These are phyloP conservation scores for Drosophila bifasciata DNA, from an alignment of 1,140 invertebrate species.

Conservation along the genomic window DNA sequence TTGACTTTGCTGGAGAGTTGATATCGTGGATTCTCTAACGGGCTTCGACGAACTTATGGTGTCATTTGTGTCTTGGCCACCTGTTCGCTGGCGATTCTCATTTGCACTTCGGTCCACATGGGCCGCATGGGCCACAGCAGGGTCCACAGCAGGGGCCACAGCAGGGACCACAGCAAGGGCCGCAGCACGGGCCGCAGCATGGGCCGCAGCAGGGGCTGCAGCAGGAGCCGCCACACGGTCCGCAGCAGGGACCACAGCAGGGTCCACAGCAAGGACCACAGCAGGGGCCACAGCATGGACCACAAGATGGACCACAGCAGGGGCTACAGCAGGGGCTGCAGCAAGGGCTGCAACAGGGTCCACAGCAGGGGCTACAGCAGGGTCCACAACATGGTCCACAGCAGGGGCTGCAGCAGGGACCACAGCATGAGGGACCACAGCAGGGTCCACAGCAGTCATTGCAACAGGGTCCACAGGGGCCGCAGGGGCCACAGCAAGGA, in stretches of 20 bases:
- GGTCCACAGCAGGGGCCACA: slow-evolving; percentile 22
- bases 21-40: slow-evolving; percentile 23
- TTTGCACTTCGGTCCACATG: slow-evolving; percentile 35
- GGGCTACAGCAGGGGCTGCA: slow-evolving; percentile 31
- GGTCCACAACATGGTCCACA: slow-evolving; percentile 23
- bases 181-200: slow-evolving; percentile 17
- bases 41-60: slow-evolving; percentile 20
- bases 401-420: slow-evolving; percentile 25
- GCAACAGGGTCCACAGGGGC: slow-evolving; percentile 7
- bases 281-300: slow-evolving; percentile 32
- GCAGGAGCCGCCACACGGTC: slow-evolving; percentile 7
- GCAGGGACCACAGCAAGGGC: slow-evolving; percentile 25
- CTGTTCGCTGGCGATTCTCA: slow-evolving; percentile 3
- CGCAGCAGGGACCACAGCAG: slow-evolving; percentile 37
- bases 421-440: slow-evolving; percentile 26
- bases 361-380: slow-evolving; percentile 32
- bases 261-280: slow-evolving; percentile 40
- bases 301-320: slow-evolving; percentile 48
- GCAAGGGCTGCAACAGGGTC: slow-evolving; percentile 27
- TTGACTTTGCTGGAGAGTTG: slow-evolving; percentile 8
- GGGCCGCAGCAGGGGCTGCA: slow-evolving; percentile 8
- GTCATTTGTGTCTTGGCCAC: slow-evolving; percentile 13
- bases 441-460: slow-evolving; percentile 4
- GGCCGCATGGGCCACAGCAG: slow-evolving; percentile 13
- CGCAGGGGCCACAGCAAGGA: slow-evolving; percentile 24